Evolutionary conservation across 2,888 invertebrate genomes (phyloP), one percentile per base, ranked within the genome.

Genomic region (Euphydryas editha): DNA sequence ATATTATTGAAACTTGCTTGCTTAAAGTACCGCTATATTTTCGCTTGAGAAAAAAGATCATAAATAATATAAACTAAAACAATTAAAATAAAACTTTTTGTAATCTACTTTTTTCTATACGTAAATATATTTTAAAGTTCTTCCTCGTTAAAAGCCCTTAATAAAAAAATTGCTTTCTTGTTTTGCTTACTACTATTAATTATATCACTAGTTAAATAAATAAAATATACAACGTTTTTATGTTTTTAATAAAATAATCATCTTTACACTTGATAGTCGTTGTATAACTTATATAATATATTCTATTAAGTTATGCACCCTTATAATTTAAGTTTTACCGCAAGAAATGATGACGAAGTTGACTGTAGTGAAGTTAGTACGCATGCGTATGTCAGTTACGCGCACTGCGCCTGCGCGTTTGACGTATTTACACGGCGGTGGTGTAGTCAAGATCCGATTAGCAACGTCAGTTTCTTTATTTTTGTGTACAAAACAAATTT

Each of bases 371-470:
- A 92, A 92, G 92, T 92, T 87, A 75, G 82, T 79, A 83, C 88
- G 86, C 85, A 83, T 82, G 87, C 84, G 82, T 83, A 87, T 87
- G 87, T 90, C 92, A 92, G 92, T 92, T 84, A 86, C 84, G 84
- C 85, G 90, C 89, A 85, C 85, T 86, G 92, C 92, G 92, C 91
- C 81, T 91, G 92, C 92, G 92, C 91, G 92, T 86, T 86, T 88
- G 90, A 90, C 92, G 91, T 88, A 67, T 86, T 30, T 89, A 90
- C 82, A 91, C 91, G 92, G 92, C 92, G 92, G 92, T 92, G 92
- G 85, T 84, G 90, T 84, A 85, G 86, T 92, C 85, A 87, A 90
- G 92, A 92, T 92, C 92, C 92, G 90, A 90, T 92, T 92, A 92
- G 91, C 91, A 92, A 91, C 88, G 92, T 92, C 81, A 84, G 92